These are phyloP conservation scores for Drosophila nr. perissopoda DNA, from an alignment of 2,888 invertebrate genomes.

Conservation along the genomic window DNA sequence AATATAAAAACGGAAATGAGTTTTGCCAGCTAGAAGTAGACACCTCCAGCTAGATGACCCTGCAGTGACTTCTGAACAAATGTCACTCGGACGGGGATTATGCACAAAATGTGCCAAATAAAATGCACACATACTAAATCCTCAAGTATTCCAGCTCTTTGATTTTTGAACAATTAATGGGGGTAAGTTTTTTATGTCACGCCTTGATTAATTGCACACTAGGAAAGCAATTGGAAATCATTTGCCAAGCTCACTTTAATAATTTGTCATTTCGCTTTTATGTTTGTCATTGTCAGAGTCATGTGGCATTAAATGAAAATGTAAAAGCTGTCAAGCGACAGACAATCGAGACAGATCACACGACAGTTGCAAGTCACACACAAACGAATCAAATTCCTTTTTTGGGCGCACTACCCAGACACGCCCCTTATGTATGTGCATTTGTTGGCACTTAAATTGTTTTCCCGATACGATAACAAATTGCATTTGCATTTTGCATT, in stretches of 20 bases:
- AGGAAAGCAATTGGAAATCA: slow-evolving; percentile 33
- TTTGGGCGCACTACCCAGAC: slow-evolving; percentile 47
- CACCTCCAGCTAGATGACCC: slow-evolving; percentile 14
- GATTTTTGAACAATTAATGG: slow-evolving; percentile 67
- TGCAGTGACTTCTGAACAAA: slow-evolving; percentile 44
- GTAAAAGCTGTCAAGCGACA: slow-evolving; percentile 50
- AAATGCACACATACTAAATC: slow-evolving; percentile 39
- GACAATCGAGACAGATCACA: slow-evolving; percentile 5
- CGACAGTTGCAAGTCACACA: slow-evolving; percentile 11
- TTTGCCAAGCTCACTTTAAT: slow-evolving; percentile 28
- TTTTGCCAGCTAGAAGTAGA: slow-evolving; percentile 47
- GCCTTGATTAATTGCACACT: slow-evolving; percentile 43
- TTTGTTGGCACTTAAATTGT: slow-evolving; percentile 57
- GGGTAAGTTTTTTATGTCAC: slow-evolving; percentile 58
- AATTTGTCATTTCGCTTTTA: slow-evolving; percentile 50
- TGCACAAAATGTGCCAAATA: slow-evolving; percentile 66
- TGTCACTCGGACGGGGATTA: slow-evolving; percentile 43
- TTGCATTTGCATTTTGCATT: slow-evolving; percentile 65
- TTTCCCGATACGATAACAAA: slow-evolving; percentile 58
- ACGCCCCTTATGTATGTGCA: slow-evolving; percentile 42
- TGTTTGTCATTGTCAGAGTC: slow-evolving; percentile 58
- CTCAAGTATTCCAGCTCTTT: slow-evolving; percentile 2
- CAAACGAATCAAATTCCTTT: slow-evolving; percentile 54
- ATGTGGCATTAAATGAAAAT: slow-evolving; percentile 45
- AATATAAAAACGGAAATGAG: slow-evolving; percentile 81